Evolutionary conservation across 2,113 vertebrate genomes (phyloP), one percentile per base, ranked within the genome.

Genomic region (Malurus elegans): DNA sequence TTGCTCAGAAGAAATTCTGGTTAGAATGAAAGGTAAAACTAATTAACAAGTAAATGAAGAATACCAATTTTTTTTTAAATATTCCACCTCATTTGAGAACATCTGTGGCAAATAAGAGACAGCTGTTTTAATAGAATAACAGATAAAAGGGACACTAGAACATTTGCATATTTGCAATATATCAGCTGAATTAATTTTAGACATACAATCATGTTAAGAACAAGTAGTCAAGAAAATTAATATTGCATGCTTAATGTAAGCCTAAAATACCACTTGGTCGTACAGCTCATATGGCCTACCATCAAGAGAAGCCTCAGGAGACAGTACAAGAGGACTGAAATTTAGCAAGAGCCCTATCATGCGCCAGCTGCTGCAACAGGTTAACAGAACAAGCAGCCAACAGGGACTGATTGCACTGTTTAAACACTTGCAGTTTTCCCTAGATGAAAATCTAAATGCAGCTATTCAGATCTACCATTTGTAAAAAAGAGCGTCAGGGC

Each of bases 311-410:
- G 44, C 10, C 28, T 72, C 66, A 61, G 65, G 50, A 85, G 38
- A 75, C 18, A 67, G 67, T 5, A 69, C 3, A 48, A 44, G 48
- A 92, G 25, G 34, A 70, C 0, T 29, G 47, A 85, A 70, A 90
- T 51, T 70, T 45, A 90, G 45, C 32, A 93, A 62, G 17, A 65
- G 42, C 19, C 29, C 1, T 21, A 48, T 10, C 18, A 40, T 54
- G 60, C 5, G 34, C 38, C 57, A 67, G 62, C 47, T 86, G 64
- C 48, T n/a, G 14, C 0, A 0, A 72, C 0, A 2, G 13, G 20
- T 76, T 72, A 86, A 90, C 26, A 38, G 47, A 75, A 79, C n/a
- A 80, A 82, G 54, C 15, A 76, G 45, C 23, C 82, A 92, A 45
- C 25, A 58, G 40, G 36, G 58, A 65, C 3, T 38, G 23, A 82